Evolutionary conservation across 2,888 invertebrate genomes (phyloP), one percentile per base, ranked within the genome.

Genomic region (Melieria crassipennis): DNA sequence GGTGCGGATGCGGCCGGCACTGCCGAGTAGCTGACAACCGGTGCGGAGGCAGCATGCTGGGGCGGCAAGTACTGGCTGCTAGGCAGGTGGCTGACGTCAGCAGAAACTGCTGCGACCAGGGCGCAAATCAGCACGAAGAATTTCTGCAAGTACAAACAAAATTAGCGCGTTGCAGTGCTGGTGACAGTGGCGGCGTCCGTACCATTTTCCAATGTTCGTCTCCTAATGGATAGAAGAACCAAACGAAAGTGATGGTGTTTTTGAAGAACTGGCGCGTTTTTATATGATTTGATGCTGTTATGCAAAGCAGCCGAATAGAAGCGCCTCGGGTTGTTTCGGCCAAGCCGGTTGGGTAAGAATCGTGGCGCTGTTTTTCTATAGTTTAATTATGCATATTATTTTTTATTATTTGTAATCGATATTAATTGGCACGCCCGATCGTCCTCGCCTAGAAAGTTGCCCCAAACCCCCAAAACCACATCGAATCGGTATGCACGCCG

Each of bases 41-140:
- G 73, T 10, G 72, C 67, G 1, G 72, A 66, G 48, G 69, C 75
- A 45, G 71, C 72, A 60, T 76, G 76, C 47, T 64, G 47, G 57
- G 85, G 83, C 11, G 83, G 83, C 78, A 84, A 76, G 65, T 85
- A 84, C n/a, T 81, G 69, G 76, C 77, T 80, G 69, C 76, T 71
- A 13, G 77, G 75, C 69, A 84, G 75, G 5, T 84, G 79, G 74
- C 79, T 82, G 7, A 83, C 84, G 78, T 84, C 84, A 80, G 70
- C 78, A 46, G 69, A 11, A 11, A 61, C 76, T 4, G 62, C 62
- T 9, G 75, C 77, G 42, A 78, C 56, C 11, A 76, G 70, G 7
- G 73, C 71, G 61, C 73, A 75, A 60, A 75, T 43, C 45, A 75
- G 65, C 11, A 74, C 56, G 0, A 73, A 65, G 43, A 72, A 50